phyloP scores from a whole-genome alignment of 2,888 invertebrate species.

The Eumacrocentrus americanus region DNA sequence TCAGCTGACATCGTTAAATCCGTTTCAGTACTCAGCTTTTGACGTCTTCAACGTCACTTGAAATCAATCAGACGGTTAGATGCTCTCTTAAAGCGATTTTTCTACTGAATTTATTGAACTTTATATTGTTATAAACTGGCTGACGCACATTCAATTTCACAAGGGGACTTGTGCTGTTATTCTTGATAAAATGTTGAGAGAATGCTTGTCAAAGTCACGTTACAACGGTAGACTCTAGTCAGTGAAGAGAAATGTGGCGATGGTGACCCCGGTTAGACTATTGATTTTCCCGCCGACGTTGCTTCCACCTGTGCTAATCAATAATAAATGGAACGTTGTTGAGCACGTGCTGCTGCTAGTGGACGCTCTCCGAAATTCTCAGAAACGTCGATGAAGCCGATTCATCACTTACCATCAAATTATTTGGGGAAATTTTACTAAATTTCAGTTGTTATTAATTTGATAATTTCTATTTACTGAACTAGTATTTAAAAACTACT shows the following conservation, averaged over 20 bases:
- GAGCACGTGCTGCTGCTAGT: slow-evolving; percentile 46
- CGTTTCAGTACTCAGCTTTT: no score
- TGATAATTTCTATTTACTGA: no score
- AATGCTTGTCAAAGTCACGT: slow-evolving; percentile 20
- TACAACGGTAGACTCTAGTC: slow-evolving; percentile 7
- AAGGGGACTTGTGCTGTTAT: neutral
- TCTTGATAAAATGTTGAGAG: slow-evolving; percentile 7
- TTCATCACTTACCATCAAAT: neutral
- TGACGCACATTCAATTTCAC: no score
- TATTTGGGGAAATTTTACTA: neutral
- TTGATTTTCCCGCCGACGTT: slow-evolving; percentile 58
- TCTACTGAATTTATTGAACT: no score
- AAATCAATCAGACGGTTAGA: no score
- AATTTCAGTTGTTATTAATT: no score
- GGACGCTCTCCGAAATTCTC: neutral
- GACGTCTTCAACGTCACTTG: no score
- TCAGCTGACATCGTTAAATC: no score
- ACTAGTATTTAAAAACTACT: no score
- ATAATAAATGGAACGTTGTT: slow-evolving; percentile 34
- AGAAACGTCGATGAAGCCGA: neutral
- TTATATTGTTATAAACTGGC: no score
- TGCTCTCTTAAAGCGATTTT: no score
- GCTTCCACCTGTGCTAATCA: slow-evolving; percentile 59
- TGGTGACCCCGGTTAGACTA: slow-evolving; percentile 44
- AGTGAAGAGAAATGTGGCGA: slow-evolving; percentile 31